These are phyloP conservation scores for Drosophila mojavensis DNA, from an alignment of 1,140 invertebrate genomes.

Conservation along the genomic window DNA sequence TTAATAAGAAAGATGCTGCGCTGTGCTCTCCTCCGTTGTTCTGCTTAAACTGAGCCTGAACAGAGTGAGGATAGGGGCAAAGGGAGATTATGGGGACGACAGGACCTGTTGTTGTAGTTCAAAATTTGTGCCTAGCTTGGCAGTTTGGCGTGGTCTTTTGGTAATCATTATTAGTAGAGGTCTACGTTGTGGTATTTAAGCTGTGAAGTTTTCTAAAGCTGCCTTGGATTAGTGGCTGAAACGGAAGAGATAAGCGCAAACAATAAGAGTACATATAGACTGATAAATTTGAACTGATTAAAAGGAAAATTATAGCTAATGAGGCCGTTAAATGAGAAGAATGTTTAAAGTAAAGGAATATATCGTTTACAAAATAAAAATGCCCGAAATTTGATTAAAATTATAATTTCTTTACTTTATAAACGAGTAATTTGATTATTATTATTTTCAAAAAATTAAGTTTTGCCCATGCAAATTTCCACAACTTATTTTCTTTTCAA, in stretches of 20 bases:
- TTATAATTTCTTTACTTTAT: no score
- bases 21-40: neutral
- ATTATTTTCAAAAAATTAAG: no score
- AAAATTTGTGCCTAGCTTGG: constrained; percentile 19
- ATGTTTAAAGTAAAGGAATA: no score
- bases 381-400: no score
- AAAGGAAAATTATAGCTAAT: neutral
- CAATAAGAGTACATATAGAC: neutral
- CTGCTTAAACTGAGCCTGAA: constrained; percentile 8
- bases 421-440: no score
- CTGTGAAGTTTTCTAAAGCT: constrained; percentile 21
- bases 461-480: no score
- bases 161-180: constrained; percentile 8
- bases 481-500: no score
- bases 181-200: constrained; percentile 21
- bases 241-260: constrained; percentile 3
- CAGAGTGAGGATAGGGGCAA: neutral
- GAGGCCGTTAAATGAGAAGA: no score
- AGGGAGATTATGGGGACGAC: no score
- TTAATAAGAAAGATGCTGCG: constrained; percentile 62
- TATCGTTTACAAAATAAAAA: no score
- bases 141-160: neutral
- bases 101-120: constrained; percentile 4
- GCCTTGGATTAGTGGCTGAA: constrained; percentile 22
- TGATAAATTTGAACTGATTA: neutral